Evolutionary conservation across 2,888 invertebrate species (phyloP), one percentile per base, ranked within the genome.

Genomic region (Tachina lurida): DNA sequence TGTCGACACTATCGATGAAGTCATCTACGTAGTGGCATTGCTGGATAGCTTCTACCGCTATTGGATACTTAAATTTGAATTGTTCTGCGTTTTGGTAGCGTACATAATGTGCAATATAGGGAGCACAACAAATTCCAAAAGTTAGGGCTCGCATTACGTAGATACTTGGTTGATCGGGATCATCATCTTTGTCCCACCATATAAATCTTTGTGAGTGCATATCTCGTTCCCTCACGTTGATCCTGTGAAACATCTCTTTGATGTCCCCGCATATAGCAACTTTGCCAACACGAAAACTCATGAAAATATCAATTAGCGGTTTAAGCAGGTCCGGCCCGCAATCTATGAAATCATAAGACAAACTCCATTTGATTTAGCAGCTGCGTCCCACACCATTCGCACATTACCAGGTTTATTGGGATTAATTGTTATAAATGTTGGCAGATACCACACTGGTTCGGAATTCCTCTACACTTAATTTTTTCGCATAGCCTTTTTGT

Each of bases 351-450:
- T 22, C 22, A n/a, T 22, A 22, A 22, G 22, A 22, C 87, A 87
- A 1, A 87, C 62, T 8, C 89, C 90, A 19, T 22, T 22, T 22
- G 22, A 22, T 22, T 22, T 22, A 3, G 90, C 90, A 7, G 90
- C 91, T 1, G 90, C 91, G 81, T 91, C 90, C 86, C 86, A 90
- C 0, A 91, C 91, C 8, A 91, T 60, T 49, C 90, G 84, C 1
- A 90, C 45, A 73, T 89, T 87, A 43, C 81, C 84, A 2, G 1
- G 22, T 71, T 91, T 90, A 31, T 90, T 89, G 9, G 88, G 86
- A 22, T 87, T 88, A 52, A 10, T 62, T 0, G 81, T 76, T 0
- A 79, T 74, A 77, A 87, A 88, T 41, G 84, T 87, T 45, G 87
- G 88, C 19, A 88, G 49, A 77, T 87, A 87, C 87, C 87, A 88